These are phyloP conservation scores for Periophthalmus magnuspinnatus DNA, from an alignment of 2,797 vertebrate genomes.

Conservation along the genomic window DNA sequence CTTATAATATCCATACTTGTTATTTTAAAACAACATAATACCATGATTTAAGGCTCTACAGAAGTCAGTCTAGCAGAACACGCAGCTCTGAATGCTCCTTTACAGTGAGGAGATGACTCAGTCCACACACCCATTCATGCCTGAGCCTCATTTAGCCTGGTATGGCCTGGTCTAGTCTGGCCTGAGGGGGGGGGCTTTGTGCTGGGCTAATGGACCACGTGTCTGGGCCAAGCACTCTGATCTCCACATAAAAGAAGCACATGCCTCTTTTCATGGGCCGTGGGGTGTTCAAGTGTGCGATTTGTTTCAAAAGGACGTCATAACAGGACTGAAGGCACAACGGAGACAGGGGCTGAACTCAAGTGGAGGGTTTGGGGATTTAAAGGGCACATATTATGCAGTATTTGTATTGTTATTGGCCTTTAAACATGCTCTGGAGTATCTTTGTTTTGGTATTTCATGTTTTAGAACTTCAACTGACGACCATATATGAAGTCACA, in stretches of 20 bases:
- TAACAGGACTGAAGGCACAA: slow-evolving; percentile 9
- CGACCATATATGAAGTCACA: no score
- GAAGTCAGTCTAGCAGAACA: not conserved
- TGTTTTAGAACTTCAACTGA: no score
- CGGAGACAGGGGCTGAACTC: no score
- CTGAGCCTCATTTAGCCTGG: slow-evolving; percentile 3
- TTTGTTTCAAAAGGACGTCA: slow-evolving; percentile 8
- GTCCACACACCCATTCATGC: not conserved
- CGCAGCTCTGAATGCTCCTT: not conserved
- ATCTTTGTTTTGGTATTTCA: no score
- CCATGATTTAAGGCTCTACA: not conserved
- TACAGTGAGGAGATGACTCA: not conserved
- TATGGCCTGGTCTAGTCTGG: slow-evolving; percentile 1
- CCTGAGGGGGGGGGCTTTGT: slow-evolving; percentile 29
- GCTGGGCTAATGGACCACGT: slow-evolving; percentile 29
- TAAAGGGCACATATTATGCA: no score
- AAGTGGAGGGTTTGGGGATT: no score
- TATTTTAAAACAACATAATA: not conserved
- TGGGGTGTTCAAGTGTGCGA: slow-evolving; percentile 11
- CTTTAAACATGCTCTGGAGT: no score
- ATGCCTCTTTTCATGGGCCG: slow-evolving; percentile 22
- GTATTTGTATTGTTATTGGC: no score
- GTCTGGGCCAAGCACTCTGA: slow-evolving; percentile 26
- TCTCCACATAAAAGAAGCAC: slow-evolving; percentile 28
- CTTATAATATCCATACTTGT: not conserved